Base-by-base conservation (phyloP, 2,888 invertebrate species). In the Sclerodermus sp. region DNA sequence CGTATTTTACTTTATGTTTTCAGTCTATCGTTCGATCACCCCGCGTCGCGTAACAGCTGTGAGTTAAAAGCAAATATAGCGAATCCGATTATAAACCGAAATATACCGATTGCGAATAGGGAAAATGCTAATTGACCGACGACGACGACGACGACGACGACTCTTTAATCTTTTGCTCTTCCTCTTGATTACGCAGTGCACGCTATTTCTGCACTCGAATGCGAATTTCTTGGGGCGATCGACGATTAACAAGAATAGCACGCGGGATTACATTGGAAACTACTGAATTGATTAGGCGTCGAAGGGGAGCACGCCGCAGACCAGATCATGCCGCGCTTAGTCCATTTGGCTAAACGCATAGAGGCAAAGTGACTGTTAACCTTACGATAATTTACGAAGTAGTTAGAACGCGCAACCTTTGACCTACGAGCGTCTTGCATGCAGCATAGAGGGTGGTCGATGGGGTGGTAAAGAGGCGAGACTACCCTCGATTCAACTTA, bases 351-450 rank as follows among this genome's bases (percentile, higher is more conserved):
- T 14, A 34, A 34, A 34, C 4, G 23, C 23, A 23, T 42, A 43
- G 32, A 36, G 39, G 6, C n/a, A 40, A 37, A 17, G 46, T 55
- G 51, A 58, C 58, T 40, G 61, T 64, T 64, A 55, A 65, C 54
- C 61, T 65, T 62, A 57, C 57, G 57, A 57, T 63, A 65, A 68
- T 63, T 67, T 62, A 61, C 58, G 49, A 51, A 53, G 52, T 62
- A 59, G 63, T 66, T 60, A 59, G 58, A 49, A 59, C 48, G 58
- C 48, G 60, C 59, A 60, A 68, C 61, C 64, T 68, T 69, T 66
- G 64, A 63, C 68, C 66, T 67, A 67, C 58, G 60, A 63, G 60
- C 58, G 57, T 61, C 61, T 66, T 58, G 67, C 64, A 60, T 62
- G 59, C 63, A 61, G 62, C 48, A 44, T 45, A 45, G 42, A 39